These are phyloP conservation scores for Tortrix viridana DNA, from an alignment of 2,888 invertebrate genomes.

Conservation along the genomic window DNA sequence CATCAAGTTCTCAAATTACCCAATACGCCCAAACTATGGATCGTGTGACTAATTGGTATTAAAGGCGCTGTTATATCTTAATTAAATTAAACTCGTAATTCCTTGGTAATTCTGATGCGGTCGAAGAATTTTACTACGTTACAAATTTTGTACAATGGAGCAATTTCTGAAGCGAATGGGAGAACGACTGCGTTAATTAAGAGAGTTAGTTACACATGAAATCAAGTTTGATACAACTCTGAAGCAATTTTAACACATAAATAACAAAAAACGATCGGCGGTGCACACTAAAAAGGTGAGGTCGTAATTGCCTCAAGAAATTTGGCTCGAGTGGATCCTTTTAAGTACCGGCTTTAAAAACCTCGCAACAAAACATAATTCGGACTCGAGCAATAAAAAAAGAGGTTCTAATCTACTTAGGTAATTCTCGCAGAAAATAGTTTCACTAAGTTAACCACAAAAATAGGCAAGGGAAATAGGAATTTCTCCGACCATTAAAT, in stretches of 20 bases:
- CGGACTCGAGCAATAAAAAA: constrained; percentile 14
- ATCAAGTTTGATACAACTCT: constrained; percentile 49
- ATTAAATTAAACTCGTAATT: constrained; percentile 81
- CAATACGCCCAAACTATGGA: constrained; percentile 77
- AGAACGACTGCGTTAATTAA: constrained; percentile 73
- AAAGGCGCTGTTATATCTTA: constrained; percentile 80
- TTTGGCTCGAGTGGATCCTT: constrained; percentile 17
- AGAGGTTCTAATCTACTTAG: constrained; percentile 30
- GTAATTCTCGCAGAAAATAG: constrained; percentile 49
- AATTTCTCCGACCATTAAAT: constrained; percentile 80
- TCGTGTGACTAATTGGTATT: constrained; percentile 82
- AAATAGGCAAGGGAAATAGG: constrained; percentile 78
- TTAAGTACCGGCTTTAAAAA: constrained; percentile 5
- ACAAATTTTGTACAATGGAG: constrained; percentile 78
- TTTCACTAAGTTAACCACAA: constrained; percentile 72
- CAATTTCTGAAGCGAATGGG: constrained; percentile 73
- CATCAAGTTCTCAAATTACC: constrained; percentile 80
- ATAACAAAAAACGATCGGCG: constrained; percentile 16
- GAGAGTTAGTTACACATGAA: constrained; percentile 62
- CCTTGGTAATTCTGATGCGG: constrained; percentile 68
- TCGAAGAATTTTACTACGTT: constrained; percentile 73
- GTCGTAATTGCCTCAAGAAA: constrained; percentile 17
- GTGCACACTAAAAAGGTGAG: constrained; percentile 20
- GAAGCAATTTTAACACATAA: constrained; percentile 16
- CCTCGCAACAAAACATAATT: constrained; percentile 14